These are phyloP conservation scores for Macrotrachela quadricornifera DNA, from an alignment of 1,140 invertebrate genomes.

Conservation along the genomic window DNA sequence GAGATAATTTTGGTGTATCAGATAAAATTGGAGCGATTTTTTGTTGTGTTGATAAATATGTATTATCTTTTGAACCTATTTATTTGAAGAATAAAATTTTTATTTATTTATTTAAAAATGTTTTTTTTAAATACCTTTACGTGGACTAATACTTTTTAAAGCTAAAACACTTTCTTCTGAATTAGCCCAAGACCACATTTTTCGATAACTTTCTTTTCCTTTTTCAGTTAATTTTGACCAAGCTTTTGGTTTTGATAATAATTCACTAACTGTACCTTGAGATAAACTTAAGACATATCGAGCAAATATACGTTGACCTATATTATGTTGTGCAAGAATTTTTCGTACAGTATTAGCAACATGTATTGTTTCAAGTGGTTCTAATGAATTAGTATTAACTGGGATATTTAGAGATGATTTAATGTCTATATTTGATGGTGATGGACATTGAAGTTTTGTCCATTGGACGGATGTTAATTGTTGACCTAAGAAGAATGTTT, in stretches of 20 bases:
- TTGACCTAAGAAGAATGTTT: too few species aligned
- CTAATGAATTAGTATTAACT: neutral
- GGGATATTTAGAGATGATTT: too few species aligned
- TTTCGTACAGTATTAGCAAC: conserved; percentile 78
- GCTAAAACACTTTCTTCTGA: conserved; percentile 87
- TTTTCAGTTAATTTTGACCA: conserved; percentile 99
- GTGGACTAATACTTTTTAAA: conserved; percentile 86
- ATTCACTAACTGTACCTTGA: conserved; percentile 85
- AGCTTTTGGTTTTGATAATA: conserved; percentile 91
- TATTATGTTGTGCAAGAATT: conserved; percentile 86
- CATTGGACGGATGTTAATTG: too few species aligned
- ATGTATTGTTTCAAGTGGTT: conserved; percentile 60
- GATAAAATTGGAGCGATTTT: neutral
- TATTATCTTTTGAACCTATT: too few species aligned
- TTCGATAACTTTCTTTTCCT: conserved; percentile 86
- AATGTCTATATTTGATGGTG: too few species aligned
- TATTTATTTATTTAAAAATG: neutral
- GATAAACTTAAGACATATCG: conserved; percentile 91
- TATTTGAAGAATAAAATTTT: neutral
- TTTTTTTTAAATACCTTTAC: conserved; percentile 54
- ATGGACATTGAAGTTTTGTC: too few species aligned
- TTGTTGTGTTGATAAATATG: neutral
- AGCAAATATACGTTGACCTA: conserved; percentile 90
- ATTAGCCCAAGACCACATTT: conserved; percentile 97
- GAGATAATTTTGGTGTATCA: neutral